Base-by-base conservation (phyloP, 2,113 vertebrate species). In the Phodopus roborovskii region DNA sequence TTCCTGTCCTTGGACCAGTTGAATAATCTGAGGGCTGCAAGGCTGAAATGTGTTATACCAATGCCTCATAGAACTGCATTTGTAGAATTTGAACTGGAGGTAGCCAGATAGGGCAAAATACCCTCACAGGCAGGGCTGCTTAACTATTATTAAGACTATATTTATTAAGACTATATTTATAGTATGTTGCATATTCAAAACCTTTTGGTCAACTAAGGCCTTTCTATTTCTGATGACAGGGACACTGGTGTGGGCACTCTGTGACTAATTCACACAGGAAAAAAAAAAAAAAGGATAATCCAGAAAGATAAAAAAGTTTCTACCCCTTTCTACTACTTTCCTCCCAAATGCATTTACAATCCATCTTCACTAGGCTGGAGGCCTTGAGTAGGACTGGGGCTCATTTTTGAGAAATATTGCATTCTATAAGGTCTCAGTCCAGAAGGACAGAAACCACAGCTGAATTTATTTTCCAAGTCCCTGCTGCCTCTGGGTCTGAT, bases 371-470 rank as follows among this genome's bases (percentile, higher is more conserved):
- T 64, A 94, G 85, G 81, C 28, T 77, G 16, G 84, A 92, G 88
- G 36, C 36, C 53, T 75, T 94, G 53, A 17, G 24, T 33, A 88
- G 17, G 33, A 95, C 39, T 93, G 70, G 26, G 71, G 66, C 64
- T 96, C 64, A 86, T 96, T 96, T 97, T 94, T 97, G 48, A 94
- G 88, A 96, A 96, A 94, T 90, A 94, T 13, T 70, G 68, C 48
- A 82, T 97, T 94, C 48, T 81, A 9, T 92, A 86, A 91, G 56
- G 39, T 90, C 53, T 96, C 71, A 97, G 48, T 82, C 84, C 77
- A 48, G 74, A 93, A 97, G 56, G 60, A 86, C 58, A 96, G 62
- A 74, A 97, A 92, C 71, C 70, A 95, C 71, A 68, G 66, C 50
- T 75, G 62, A 95, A 94, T 94, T 91, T 91, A 90, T 95, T 94